These are phyloP conservation scores for Salticus scenicus DNA, from an alignment of 2,888 invertebrate genomes.

Conservation along the genomic window DNA sequence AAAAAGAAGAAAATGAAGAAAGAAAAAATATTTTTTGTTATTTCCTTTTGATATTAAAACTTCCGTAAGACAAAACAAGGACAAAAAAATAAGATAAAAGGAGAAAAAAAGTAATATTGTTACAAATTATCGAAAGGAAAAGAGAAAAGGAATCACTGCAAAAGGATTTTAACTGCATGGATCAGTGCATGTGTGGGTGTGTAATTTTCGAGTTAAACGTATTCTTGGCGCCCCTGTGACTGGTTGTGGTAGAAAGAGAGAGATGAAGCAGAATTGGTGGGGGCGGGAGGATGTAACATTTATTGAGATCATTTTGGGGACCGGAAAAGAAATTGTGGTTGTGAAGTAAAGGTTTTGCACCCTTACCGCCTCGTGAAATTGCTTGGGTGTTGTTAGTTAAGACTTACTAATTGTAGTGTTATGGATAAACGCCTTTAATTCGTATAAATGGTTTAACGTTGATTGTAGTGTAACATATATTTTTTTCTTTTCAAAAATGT, in stretches of 20 bases:
- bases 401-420: background rate
- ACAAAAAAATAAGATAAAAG: no score
- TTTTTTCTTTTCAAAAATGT: no score
- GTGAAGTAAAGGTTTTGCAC: background rate
- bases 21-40: no score
- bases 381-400: background rate
- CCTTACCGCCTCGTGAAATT: background rate
- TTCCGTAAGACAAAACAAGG: no score
- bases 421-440: background rate
- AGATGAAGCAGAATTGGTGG: background rate
- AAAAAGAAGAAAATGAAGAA: no score
- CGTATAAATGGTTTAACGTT: background rate
- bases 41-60: no score
- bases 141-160: background rate
- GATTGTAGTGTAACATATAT: no score
- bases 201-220: background rate
- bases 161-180: background rate
- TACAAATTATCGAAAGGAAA: background rate
- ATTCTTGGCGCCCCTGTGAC: slow-evolving; percentile 3
- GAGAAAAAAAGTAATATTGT: no score
- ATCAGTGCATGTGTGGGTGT: background rate
- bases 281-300: slow-evolving; percentile 1
- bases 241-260: background rate
- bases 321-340: background rate
- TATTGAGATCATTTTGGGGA: background rate